Conservation (phyloP, 2,797 vertebrate genomes). For the Eremophila alpestris region DNA sequence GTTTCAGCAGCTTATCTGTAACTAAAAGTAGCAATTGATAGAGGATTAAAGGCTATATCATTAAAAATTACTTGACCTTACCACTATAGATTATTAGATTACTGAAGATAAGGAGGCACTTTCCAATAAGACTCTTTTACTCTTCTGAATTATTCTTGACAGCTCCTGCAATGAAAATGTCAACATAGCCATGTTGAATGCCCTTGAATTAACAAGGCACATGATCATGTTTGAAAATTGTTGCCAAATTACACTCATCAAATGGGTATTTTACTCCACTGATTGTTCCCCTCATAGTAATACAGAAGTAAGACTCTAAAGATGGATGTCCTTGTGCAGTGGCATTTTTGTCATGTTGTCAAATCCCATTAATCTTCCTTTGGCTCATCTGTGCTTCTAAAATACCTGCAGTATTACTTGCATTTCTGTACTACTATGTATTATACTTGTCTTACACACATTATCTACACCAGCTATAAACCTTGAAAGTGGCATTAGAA, state of each 20-base stretch:
- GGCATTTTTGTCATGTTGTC: not conserved
- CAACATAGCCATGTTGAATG: not conserved
- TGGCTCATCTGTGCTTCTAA: not conserved
- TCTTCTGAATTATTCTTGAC: conserved; percentile 13
- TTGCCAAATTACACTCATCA: conserved; percentile 2
- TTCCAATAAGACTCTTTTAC: not conserved
- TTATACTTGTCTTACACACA: not conserved
- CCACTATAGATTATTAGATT: conserved; percentile 5
- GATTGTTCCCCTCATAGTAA: not conserved
- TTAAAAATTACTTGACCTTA: conserved; percentile 5
- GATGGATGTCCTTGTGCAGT: not conserved
- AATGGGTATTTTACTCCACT: not conserved
- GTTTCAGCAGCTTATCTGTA: not conserved
- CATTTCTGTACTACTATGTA: not conserved
- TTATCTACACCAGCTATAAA: not conserved
- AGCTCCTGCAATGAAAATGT: conserved; percentile 42
- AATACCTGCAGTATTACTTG: not conserved
- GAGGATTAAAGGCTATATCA: not conserved
- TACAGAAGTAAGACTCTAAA: not conserved
- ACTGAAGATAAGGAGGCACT: not conserved
- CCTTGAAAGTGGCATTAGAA: not conserved
- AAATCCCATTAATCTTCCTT: not conserved
- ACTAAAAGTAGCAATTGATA: not conserved
- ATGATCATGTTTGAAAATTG: not conserved
- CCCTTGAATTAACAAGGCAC: not conserved